Conservation (phyloP, 53 echinoderm and acorn worm genomes). For the Apostichopus leukothele region DNA sequence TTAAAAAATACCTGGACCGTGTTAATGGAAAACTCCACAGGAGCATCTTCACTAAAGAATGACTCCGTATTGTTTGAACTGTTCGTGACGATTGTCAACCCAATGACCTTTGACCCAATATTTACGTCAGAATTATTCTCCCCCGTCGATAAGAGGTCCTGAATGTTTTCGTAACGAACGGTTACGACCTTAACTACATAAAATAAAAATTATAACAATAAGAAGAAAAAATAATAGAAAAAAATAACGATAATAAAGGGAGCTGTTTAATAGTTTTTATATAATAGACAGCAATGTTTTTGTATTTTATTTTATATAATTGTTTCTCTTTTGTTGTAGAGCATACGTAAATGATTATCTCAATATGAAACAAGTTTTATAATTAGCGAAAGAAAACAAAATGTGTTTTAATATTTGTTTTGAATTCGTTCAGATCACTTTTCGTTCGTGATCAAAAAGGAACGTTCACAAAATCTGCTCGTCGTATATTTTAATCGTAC, state of each 20-base stretch:
- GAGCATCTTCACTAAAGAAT: slow-evolving; percentile 3
- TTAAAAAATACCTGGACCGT: background rate
- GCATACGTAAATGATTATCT: no score
- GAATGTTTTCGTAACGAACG: background rate
- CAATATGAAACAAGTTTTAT: no score
- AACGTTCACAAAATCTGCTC: no score
- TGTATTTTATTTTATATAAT: no score
- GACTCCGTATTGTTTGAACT: background rate
- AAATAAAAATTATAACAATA: background rate
- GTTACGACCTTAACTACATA: slow-evolving; percentile 13
- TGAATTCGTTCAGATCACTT: no score
- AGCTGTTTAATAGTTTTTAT: background rate
- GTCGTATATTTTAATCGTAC: no score
- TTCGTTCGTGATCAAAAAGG: no score
- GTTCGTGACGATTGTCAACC: background rate
- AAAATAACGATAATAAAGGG: background rate
- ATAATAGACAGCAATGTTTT: no score
- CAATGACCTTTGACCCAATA: slow-evolving; percentile 13
- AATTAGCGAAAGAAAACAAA: no score
- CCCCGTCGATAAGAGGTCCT: background rate
- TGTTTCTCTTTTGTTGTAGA: no score
- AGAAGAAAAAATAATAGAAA: background rate
- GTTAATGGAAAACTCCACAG: background rate
- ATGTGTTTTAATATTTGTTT: no score
- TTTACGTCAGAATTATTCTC: background rate